Evolutionary conservation across 2,113 vertebrate genomes (phyloP).

Genomic region (Baryphthengus martii): DNA sequence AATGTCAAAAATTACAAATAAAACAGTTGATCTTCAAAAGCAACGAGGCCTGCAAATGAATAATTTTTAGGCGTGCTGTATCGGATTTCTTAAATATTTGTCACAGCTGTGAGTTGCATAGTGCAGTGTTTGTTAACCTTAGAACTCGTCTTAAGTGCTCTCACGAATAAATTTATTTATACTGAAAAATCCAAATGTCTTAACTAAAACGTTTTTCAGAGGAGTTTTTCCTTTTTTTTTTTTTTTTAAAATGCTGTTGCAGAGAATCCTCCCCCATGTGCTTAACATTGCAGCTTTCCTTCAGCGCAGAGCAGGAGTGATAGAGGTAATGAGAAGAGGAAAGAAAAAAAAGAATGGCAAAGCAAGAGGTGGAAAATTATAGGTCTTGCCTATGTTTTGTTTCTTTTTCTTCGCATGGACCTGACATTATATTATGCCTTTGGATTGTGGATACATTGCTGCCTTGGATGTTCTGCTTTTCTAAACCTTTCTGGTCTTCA

Average conservation of each 20-base stretch:
- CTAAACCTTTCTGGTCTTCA: neutral
- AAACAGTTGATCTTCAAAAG: slow-evolving; percentile 76
- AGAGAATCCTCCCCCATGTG: neutral
- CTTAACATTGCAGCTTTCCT: neutral
- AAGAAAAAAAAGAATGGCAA: neutral
- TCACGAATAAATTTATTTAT: slow-evolving; percentile 71
- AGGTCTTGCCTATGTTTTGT: neutral
- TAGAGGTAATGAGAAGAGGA: neutral
- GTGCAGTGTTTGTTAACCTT: slow-evolving; percentile 72
- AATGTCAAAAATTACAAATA: slow-evolving; percentile 84
- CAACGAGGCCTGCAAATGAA: slow-evolving; percentile 70
- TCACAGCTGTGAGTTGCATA: slow-evolving; percentile 58
- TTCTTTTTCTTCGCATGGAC: neutral
- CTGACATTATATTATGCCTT: fast-evolving
- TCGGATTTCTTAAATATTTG: slow-evolving; percentile 72
- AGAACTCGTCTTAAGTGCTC: slow-evolving; percentile 69
- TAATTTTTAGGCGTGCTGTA: slow-evolving; percentile 64
- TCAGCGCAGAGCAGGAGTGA: neutral
- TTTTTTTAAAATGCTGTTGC: neutral
- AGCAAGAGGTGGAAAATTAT: neutral
- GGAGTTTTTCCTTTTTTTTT: neutral
- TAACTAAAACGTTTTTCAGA: slow-evolving; percentile 31
- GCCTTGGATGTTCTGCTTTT: neutral
- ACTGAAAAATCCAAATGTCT: slow-evolving; percentile 60
- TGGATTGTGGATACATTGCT: neutral